Conservation (phyloP, 2,888 invertebrate species). For the Podotricha telesiphe region DNA sequence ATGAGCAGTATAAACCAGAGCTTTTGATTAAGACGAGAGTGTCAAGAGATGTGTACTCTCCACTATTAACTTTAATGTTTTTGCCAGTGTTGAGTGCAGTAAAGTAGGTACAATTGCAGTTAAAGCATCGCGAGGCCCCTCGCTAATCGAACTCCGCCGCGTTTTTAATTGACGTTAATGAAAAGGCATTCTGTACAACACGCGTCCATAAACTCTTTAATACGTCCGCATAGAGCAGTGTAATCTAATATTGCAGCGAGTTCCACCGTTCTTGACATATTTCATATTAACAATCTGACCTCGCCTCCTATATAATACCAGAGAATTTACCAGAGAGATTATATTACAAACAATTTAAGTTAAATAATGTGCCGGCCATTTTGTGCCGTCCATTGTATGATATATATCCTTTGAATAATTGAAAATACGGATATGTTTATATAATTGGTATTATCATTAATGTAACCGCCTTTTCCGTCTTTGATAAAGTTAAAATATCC, state of each 20-base stretch:
- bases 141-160: slow-evolving; percentile 34
- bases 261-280: slow-evolving; percentile 28
- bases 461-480: not conserved
- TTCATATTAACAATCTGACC: slow-evolving; percentile 32
- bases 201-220: slow-evolving; percentile 20
- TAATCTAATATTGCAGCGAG: slow-evolving; percentile 12
- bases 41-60: slow-evolving; percentile 24
- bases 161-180: slow-evolving; percentile 42
- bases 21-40: too few species aligned
- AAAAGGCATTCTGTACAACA: slow-evolving; percentile 40
- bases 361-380: not conserved
- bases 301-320: slow-evolving; percentile 28
- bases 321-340: too few species aligned
- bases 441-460: not conserved
- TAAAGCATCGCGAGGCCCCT: slow-evolving; percentile 28
- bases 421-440: too few species aligned
- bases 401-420: too few species aligned
- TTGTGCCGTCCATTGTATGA: not conserved
- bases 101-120: slow-evolving; percentile 40
- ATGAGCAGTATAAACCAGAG: too few species aligned
- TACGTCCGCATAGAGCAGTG: slow-evolving; percentile 15
- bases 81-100: slow-evolving; percentile 35
- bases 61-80: slow-evolving; percentile 38
- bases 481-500: not conserved
- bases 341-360: slow-evolving; percentile 18